Evolutionary conservation across 2,797 vertebrate species (phyloP), one percentile per base, ranked within the genome.

Genomic region (Vireo griseus): DNA sequence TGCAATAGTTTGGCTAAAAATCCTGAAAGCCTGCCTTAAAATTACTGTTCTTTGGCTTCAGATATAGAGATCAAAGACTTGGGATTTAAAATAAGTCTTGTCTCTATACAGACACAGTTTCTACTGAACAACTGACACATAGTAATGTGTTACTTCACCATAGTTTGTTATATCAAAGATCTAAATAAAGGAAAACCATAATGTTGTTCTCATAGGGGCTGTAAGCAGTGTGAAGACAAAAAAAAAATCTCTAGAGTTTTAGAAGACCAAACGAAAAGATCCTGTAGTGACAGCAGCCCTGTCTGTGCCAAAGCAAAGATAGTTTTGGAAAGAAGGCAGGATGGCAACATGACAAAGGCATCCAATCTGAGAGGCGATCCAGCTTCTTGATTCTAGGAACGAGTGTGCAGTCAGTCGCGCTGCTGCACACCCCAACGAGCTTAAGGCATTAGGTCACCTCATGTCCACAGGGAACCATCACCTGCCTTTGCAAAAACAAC

Each of bases 161-260:
- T 57, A 82, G 84, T 69, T 94, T 84, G 84, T 82, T 91, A 87
- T 85, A 78, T 89, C 89, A 79, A 88, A 92, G 84, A 93, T 73
- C 80, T 90, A 94, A 95, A 88, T 92, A 96, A 96, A 96, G 88
- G 69, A 90, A 90, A 96, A 78, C 40, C 79, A 81, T 68, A 52
- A 71, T 14, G 86, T 58, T 93, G 58, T 78, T 92, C 72, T 77
- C 80, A 78, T 1, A 62, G 18, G 35, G 21, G 40, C 92, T 85
- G 59, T 40, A 92, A 90, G 83, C 62, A 88, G 77, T 75, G 73
- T 40, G 59, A 93, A 94, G 86, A 78, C 47, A 84, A 54, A 5
- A 77, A 83, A 86, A 83, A 16, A 0, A 12, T 11, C 65, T 84
- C 45, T 29, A 24, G 50, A 76, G 51, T 86, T 84, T 86, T 52